Evolutionary conservation across 2,797 vertebrate genomes (phyloP).

Genomic region (Alcedo atthis): DNA sequence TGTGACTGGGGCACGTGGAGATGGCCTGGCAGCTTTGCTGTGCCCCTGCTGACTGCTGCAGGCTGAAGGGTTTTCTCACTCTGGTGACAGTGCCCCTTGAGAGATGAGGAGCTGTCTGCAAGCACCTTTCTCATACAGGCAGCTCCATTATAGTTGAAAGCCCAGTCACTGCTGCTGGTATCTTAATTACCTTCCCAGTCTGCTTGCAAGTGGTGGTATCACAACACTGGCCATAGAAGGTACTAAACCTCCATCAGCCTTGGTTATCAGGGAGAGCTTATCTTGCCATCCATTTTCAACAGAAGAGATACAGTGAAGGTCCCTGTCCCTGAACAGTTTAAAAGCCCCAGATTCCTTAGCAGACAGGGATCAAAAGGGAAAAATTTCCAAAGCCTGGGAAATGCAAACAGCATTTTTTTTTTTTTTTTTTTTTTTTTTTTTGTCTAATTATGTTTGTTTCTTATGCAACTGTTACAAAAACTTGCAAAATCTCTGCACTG

Average conservation of each 20-base stretch:
- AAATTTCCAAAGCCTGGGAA: conserved; percentile 2
- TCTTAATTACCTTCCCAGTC: conserved; percentile 6
- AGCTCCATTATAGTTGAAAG: not conserved
- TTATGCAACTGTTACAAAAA: conserved; percentile 21
- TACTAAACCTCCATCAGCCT: not conserved
- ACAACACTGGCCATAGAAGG: not conserved
- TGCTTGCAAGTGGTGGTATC: not conserved
- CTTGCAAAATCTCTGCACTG: not conserved
- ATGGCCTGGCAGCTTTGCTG: not conserved
- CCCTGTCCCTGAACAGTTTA: not conserved
- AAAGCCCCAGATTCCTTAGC: not conserved
- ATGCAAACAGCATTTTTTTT: not conserved
- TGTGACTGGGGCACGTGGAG: not conserved
- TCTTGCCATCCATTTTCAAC: not conserved
- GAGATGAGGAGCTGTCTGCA: not conserved
- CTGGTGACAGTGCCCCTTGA: not conserved
- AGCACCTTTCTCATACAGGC: not conserved
- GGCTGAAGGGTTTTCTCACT: not conserved
- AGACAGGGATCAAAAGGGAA: conserved; percentile 32
- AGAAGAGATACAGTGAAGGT: not conserved
- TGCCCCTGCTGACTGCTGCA: fast-evolving
- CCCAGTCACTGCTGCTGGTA: not conserved
- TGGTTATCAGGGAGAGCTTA: conserved; percentile 18
- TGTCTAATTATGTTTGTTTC: not conserved
- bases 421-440: not conserved